phyloP scores from a whole-genome alignment of 2,888 invertebrate genomes.

The Maniola hyperantus region DNA sequence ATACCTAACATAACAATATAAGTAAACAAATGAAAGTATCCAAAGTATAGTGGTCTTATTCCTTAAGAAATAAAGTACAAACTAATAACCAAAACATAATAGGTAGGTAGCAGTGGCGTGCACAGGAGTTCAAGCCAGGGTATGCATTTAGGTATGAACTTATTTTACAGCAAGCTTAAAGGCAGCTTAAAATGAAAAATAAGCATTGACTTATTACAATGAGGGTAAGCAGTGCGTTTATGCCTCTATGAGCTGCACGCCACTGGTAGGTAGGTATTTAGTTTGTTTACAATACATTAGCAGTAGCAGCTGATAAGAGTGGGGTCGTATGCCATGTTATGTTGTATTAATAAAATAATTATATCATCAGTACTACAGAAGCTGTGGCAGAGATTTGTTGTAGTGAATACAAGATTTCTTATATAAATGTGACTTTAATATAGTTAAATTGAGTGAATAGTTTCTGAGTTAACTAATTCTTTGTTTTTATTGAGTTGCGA shows the following conservation, averaged over 20 bases:
- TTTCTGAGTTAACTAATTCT: not conserved
- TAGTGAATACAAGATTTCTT: not conserved
- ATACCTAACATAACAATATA: not conserved
- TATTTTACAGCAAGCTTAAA: too few species aligned
- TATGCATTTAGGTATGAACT: too few species aligned
- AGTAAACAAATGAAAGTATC: too few species aligned
- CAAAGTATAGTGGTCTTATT: slow-evolving; percentile 11
- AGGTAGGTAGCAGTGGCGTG: too few species aligned
- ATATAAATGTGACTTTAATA: not conserved
- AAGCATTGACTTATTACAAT: too few species aligned
- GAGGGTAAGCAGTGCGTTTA: too few species aligned
- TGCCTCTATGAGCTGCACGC: too few species aligned
- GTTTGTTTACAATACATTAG: slow-evolving; percentile 34
- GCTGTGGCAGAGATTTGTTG: slow-evolving; percentile 15
- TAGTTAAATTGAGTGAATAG: not conserved
- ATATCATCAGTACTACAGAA: slow-evolving; percentile 13
- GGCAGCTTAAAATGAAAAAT: too few species aligned
- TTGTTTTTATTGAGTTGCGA: too few species aligned
- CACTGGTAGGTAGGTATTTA: not conserved
- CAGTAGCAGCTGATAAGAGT: slow-evolving; percentile 35
- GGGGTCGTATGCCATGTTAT: slow-evolving; percentile 34
- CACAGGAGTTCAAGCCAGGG: too few species aligned
- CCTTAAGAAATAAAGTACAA: slow-evolving; percentile 13
- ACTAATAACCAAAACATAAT: slow-evolving; percentile 5
- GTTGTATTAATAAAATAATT: not conserved